A percentile compares a stretch with the other conserved stretches of the same genome.
Conservation (phyloP, 2,113 vertebrate genomes). For the Ranitomeya imitator region DNA sequence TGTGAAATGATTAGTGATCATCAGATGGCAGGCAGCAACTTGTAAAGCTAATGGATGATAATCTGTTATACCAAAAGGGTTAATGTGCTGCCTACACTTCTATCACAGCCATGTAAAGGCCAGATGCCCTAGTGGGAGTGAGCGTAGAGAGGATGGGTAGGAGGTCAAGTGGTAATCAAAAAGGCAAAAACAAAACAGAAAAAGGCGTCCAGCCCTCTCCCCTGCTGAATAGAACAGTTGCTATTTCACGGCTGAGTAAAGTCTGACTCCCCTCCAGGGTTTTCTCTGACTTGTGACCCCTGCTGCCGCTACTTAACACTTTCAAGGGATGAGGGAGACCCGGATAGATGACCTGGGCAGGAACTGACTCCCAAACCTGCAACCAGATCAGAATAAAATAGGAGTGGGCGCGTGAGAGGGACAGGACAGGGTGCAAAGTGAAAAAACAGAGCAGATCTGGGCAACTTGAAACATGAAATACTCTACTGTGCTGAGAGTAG, state of each 20-base stretch:
- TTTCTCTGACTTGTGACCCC: slow-evolving; percentile 84
- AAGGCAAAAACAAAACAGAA: slow-evolving; percentile 54
- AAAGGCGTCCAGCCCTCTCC: slow-evolving; percentile 49
- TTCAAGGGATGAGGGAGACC: slow-evolving; percentile 78
- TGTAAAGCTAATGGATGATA: slow-evolving; percentile 34
- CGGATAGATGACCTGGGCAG: slow-evolving; percentile 69
- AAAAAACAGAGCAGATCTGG: not conserved
- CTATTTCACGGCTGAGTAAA: slow-evolving; percentile 80
- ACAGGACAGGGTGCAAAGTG: not conserved
- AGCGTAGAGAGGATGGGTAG: slow-evolving; percentile 10
- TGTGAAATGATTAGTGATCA: slow-evolving; percentile 30
- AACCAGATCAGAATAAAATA: slow-evolving; percentile 34
- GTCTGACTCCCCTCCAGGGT: slow-evolving; percentile 77
- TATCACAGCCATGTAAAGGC: slow-evolving; percentile 49
- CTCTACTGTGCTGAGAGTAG: no score
- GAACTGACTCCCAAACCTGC: slow-evolving; percentile 64
- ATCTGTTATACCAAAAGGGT: slow-evolving; percentile 25
- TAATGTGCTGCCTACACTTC: slow-evolving; percentile 44
- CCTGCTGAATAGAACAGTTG: slow-evolving; percentile 67
- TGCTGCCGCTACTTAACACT: slow-evolving; percentile 81
- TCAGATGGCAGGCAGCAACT: not conserved
- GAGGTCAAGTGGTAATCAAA: slow-evolving; percentile 62
- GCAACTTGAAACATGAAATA: not conserved
- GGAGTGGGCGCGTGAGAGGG: not conserved
- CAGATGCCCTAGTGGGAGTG: slow-evolving; percentile 48